A percentile compares a stretch with the other conserved stretches of the same genome.
Evolutionary conservation across 2,888 invertebrate species (phyloP).

Genomic region (Tolmerus cingulatus): DNA sequence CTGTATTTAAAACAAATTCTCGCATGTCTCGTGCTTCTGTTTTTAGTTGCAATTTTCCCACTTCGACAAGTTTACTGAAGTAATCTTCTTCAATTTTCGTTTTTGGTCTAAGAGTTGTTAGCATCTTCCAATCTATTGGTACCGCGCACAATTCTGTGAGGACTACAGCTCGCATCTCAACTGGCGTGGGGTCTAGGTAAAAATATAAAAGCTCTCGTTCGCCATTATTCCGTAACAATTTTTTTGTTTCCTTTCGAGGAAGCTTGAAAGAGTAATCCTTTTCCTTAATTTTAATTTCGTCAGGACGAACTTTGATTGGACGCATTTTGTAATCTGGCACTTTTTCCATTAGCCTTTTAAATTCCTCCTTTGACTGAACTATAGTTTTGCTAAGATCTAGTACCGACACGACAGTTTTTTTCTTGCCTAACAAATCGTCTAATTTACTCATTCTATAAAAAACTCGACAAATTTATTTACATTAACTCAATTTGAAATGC

Average conservation of each 20-base stretch:
- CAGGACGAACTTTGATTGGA: conserved; percentile 82
- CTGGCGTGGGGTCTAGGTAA: conserved; percentile 79
- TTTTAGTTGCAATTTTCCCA: conserved; percentile 80
- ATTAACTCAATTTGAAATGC: not conserved
- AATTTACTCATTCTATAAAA: conserved; percentile 68
- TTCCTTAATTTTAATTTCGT: conserved; percentile 80
- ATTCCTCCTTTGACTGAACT: conserved; percentile 82
- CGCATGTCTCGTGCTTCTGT: conserved; percentile 77
- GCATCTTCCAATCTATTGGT: conserved; percentile 92
- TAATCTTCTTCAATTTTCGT: conserved; percentile 85
- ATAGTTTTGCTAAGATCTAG: conserved; percentile 83
- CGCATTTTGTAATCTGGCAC: conserved; percentile 91
- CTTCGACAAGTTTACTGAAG: conserved; percentile 83
- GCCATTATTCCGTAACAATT: conserved; percentile 58
- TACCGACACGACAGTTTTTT: conserved; percentile 84
- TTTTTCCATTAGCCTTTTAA: conserved; percentile 81
- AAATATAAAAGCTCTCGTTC: conserved; percentile 59
- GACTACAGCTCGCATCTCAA: conserved; percentile 72
- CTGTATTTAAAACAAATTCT: conserved; percentile 71
- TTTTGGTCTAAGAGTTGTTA: conserved; percentile 86
- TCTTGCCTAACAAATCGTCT: conserved; percentile 85
- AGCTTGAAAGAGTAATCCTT: conserved; percentile 78
- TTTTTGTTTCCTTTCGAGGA: conserved; percentile 75
- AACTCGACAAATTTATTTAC: not conserved
- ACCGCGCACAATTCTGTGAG: conserved; percentile 78